These are phyloP conservation scores for Sphecodes monilicornis DNA, from an alignment of 2,888 invertebrate genomes.

Conservation along the genomic window DNA sequence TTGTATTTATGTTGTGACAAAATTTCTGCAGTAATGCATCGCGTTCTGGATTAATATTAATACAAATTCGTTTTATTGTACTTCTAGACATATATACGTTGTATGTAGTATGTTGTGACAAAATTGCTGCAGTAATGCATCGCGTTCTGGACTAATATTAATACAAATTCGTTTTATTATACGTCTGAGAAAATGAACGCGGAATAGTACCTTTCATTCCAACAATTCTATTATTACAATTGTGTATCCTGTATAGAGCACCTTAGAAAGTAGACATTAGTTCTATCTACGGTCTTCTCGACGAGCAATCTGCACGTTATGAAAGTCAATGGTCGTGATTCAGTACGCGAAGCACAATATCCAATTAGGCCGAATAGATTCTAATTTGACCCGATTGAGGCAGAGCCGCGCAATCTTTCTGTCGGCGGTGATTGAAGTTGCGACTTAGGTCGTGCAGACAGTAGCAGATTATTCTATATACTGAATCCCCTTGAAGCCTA, in stretches of 20 bases:
- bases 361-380: conserved; percentile 81
- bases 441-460: conserved; percentile 51
- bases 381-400: conserved; percentile 79
- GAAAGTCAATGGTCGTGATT: conserved; percentile 72
- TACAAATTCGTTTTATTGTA: too few species aligned
- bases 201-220: background rate
- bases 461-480: conserved; percentile 78
- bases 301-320: conserved; percentile 3
- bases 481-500: conserved; percentile 55
- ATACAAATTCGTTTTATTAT: background rate
- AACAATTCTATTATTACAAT: background rate
- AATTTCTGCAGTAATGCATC: too few species aligned
- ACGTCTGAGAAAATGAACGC: background rate
- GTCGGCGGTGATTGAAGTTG: conserved; percentile 75
- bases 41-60: too few species aligned
- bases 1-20: too few species aligned
- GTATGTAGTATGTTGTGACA: background rate
- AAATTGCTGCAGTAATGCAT: background rate
- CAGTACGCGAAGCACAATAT: conserved; percentile 78
- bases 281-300: conserved; percentile 15
- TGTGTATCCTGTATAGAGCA: background rate
- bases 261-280: conserved; percentile 24
- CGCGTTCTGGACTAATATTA: background rate
- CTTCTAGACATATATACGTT: too few species aligned
- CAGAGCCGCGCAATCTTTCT: conserved; percentile 72